Evolutionary conservation across 2,113 vertebrate genomes (phyloP).

Genomic region (Scophthalmus maximus): DNA sequence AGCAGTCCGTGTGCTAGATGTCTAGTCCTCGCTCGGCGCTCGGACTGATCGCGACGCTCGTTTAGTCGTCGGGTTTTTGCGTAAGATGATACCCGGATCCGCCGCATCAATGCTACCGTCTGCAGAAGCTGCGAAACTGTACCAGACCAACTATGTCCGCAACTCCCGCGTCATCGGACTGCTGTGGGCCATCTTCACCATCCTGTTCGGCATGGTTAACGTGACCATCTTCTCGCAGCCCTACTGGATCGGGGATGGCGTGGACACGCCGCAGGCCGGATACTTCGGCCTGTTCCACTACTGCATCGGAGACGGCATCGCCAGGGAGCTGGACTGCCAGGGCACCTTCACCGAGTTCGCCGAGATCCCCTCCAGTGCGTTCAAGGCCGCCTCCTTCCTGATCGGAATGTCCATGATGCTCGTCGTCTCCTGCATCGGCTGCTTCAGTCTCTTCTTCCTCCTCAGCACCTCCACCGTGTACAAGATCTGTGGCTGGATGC

Average conservation of each 20-base stretch:
- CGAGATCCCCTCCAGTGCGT: slow-evolving; percentile 91
- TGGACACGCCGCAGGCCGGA: slow-evolving; percentile 94
- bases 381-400: slow-evolving; percentile 97
- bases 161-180: slow-evolving; percentile 96
- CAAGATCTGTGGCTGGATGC: slow-evolving; percentile 99
- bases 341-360: slow-evolving; percentile 98
- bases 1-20: slow-evolving; percentile 27
- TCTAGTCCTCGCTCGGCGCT: slow-evolving; percentile 27
- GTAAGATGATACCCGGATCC: slow-evolving; percentile 82
- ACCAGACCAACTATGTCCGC: slow-evolving; percentile 95
- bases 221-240: slow-evolving; percentile 97
- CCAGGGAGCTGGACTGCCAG: slow-evolving; percentile 91
- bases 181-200: slow-evolving; percentile 97
- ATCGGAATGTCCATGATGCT: slow-evolving; percentile 97
- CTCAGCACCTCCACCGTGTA: slow-evolving; percentile 97
- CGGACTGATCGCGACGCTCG: slow-evolving; percentile 36
- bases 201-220: slow-evolving; percentile 95
- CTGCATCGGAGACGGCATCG: slow-evolving; percentile 91
- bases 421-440: slow-evolving; percentile 92
- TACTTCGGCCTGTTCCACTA: slow-evolving; percentile 98
- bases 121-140: slow-evolving; percentile 94
- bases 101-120: slow-evolving; percentile 91
- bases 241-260: slow-evolving; percentile 97
- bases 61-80: slow-evolving; percentile 54
- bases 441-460: slow-evolving; percentile 97